Evolutionary conservation across 2,113 vertebrate species (phyloP).

Genomic region (Erythrolamprus reginae): DNA sequence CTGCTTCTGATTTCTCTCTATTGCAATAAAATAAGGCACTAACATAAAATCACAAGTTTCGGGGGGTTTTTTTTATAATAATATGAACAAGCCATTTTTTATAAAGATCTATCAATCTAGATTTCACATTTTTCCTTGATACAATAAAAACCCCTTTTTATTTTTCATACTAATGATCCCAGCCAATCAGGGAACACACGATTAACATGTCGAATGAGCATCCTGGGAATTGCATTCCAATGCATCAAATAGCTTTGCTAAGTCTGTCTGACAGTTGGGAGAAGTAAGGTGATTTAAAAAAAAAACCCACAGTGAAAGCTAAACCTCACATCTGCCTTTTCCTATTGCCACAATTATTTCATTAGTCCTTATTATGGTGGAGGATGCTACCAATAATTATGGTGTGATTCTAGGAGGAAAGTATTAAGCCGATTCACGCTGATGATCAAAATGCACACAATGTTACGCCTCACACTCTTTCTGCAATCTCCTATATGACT

Average conservation of each 20-base stretch:
- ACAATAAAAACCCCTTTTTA: background rate
- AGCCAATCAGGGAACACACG: background rate
- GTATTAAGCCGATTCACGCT: background rate
- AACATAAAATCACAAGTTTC: too few species aligned
- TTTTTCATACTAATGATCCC: background rate
- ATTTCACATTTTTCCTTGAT: background rate
- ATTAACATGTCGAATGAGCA: background rate
- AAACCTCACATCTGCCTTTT: background rate
- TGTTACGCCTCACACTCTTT: background rate
- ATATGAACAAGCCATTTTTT: too few species aligned
- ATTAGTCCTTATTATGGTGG: background rate
- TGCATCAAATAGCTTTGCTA: background rate
- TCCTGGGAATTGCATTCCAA: background rate
- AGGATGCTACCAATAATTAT: background rate
- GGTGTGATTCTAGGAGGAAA: background rate
- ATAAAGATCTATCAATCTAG: too few species aligned
- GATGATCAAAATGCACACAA: background rate
- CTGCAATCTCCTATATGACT: background rate
- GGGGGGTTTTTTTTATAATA: too few species aligned
- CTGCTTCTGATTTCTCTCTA: too few species aligned
- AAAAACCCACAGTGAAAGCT: background rate
- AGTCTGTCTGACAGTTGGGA: background rate
- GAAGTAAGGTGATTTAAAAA: background rate
- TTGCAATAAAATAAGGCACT: too few species aligned
- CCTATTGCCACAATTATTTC: background rate